Evolutionary conservation across 2,888 invertebrate species (phyloP).

Genomic region (Nysson spinosus): DNA sequence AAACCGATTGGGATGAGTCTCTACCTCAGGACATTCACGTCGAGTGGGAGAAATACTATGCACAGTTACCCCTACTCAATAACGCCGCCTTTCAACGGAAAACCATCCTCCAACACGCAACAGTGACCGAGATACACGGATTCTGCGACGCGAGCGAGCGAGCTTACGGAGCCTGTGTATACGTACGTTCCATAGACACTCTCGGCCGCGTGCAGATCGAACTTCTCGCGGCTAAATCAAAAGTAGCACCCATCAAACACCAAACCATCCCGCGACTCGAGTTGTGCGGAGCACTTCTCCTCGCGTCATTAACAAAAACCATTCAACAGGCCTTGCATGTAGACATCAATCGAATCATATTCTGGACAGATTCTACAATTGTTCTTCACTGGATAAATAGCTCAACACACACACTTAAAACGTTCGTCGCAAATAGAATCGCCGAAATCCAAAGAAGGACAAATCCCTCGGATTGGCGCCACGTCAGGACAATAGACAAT

Average conservation of each 20-base stretch:
- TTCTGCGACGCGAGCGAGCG: slow-evolving; percentile 4
- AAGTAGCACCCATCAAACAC: not conserved
- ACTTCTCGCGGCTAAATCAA: not conserved
- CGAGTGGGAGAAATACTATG: not conserved
- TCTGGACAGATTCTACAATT: slow-evolving; percentile 4
- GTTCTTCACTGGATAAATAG: not conserved
- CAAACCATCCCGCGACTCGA: not conserved
- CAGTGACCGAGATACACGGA: not conserved
- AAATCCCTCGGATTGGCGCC: not conserved
- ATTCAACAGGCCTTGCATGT: not conserved
- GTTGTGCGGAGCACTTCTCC: not conserved
- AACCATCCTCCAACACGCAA: not conserved
- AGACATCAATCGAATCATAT: not conserved
- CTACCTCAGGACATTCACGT: not conserved
- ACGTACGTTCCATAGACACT: not conserved
- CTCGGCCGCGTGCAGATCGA: not conserved
- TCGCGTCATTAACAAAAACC: not conserved
- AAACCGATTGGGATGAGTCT: not conserved
- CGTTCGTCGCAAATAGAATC: not conserved
- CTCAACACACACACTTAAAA: not conserved
- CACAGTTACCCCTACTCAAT: not conserved
- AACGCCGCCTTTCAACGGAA: not conserved
- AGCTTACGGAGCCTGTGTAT: not conserved
- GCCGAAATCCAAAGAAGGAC: not conserved
- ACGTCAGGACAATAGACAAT: not conserved